Conservation (phyloP, 2,797 vertebrate genomes). For the Synanceia verrucosa region DNA sequence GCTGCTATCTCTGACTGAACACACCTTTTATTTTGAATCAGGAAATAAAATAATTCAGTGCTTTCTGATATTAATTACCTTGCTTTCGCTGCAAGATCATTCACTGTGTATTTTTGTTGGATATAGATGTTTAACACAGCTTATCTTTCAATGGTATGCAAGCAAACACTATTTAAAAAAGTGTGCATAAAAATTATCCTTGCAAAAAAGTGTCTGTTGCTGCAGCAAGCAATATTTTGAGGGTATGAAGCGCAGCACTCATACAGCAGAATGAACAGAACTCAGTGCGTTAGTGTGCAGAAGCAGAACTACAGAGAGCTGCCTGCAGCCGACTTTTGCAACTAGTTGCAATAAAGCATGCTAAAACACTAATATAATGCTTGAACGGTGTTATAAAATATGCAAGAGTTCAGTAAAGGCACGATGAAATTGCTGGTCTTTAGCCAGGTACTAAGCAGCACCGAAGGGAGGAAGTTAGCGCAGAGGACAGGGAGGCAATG, state of each 20-base stretch:
- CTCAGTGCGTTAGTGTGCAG: background rate
- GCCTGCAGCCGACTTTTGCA: slow-evolving; percentile 20
- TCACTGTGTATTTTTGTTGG: background rate
- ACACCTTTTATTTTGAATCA: slow-evolving; percentile 19
- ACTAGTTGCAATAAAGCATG: slow-evolving; percentile 46
- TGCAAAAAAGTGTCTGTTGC: background rate
- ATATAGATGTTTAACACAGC: background rate
- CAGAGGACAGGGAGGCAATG: slow-evolving; percentile 17
- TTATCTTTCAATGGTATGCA: background rate
- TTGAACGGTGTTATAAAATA: slow-evolving; percentile 42
- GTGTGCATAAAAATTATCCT: background rate
- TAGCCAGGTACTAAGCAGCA: slow-evolving; percentile 29
- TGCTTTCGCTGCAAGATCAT: background rate
- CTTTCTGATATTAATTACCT: background rate
- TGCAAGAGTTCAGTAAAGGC: slow-evolving; percentile 38
- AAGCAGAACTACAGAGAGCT: background rate
- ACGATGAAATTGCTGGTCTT: slow-evolving; percentile 33
- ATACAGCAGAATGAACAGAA: background rate
- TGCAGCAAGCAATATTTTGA: background rate
- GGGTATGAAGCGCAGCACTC: background rate
- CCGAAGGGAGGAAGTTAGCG: slow-evolving; percentile 9
- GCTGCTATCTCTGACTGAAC: slow-evolving; percentile 19
- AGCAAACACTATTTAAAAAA: background rate
- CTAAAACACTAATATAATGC: slow-evolving; percentile 44
- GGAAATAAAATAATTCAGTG: slow-evolving; percentile 20